Conservation (phyloP, 2,888 invertebrate species). For the Plagiodera versicolora region DNA sequence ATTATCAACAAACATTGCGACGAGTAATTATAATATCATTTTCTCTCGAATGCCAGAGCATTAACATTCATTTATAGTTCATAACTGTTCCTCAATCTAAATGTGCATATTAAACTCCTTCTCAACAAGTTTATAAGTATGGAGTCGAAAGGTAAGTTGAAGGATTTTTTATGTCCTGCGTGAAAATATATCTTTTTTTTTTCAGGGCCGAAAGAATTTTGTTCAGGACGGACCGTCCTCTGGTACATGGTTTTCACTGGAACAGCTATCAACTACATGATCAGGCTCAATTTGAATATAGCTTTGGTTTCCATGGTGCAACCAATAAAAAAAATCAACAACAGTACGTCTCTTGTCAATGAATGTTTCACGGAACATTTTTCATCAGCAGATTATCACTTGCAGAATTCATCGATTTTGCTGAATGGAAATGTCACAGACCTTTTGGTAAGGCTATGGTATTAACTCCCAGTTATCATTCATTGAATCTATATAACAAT, state of each 20-base stretch:
- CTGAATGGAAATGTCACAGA: neutral
- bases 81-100: neutral
- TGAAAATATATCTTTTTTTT: slow-evolving; percentile 1
- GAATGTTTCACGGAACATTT: neutral
- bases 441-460: neutral
- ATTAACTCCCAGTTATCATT: too few relatives aligned
- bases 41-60: neutral
- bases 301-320: slow-evolving; percentile 69
- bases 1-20: slow-evolving; percentile 34
- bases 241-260: slow-evolving; percentile 68
- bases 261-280: slow-evolving; percentile 70
- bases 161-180: too few relatives aligned
- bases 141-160: neutral
- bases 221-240: slow-evolving; percentile 54
- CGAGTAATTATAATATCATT: slow-evolving; percentile 6
- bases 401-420: neutral
- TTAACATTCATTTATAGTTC: neutral
- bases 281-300: slow-evolving; percentile 67
- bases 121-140: neutral
- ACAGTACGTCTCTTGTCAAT: neutral
- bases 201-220: slow-evolving; percentile 39
- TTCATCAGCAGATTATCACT: neutral
- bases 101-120: neutral
- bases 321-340: slow-evolving; percentile 38
- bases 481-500: too few relatives aligned